phyloP scores from a whole-genome alignment of 1,140 invertebrate genomes.

The Euura saliciscinereae region DNA sequence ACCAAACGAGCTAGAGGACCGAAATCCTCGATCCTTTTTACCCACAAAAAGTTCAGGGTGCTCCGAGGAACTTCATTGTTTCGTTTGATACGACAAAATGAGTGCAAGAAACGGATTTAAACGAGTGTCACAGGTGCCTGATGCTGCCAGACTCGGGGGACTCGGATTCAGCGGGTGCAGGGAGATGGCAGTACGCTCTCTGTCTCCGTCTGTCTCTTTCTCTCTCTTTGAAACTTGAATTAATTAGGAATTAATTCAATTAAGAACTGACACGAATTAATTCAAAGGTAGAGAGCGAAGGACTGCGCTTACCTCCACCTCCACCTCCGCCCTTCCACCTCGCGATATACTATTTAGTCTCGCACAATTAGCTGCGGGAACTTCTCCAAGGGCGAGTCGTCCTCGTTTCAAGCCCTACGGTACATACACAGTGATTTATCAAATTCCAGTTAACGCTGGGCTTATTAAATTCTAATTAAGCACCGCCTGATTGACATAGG shows the following conservation, averaged over 20 bases:
- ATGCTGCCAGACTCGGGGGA: background rate
- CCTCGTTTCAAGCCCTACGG: background rate
- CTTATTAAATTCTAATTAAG: constrained; percentile 1
- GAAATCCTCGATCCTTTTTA: no score
- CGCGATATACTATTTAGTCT: background rate
- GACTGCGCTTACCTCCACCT: no score
- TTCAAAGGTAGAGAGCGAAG: background rate
- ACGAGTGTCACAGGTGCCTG: background rate
- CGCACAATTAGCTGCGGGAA: background rate
- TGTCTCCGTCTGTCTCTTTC: background rate
- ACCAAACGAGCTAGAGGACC: no score
- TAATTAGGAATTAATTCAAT: constrained; percentile 3
- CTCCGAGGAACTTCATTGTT: no score
- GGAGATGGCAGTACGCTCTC: background rate
- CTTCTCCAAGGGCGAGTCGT: background rate
- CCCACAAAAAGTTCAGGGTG: no score
- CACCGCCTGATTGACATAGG: background rate
- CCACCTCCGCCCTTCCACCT: background rate
- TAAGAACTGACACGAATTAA: constrained; percentile 1
- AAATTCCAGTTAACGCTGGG: background rate
- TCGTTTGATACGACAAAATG: no score
- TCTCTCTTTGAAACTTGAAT: background rate
- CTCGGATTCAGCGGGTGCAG: background rate
- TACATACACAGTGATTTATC: background rate
- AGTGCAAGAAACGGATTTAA: no score